Base-by-base conservation (phyloP, 2,797 vertebrate genomes). In the Xiphorhynchus erythropygius region DNA sequence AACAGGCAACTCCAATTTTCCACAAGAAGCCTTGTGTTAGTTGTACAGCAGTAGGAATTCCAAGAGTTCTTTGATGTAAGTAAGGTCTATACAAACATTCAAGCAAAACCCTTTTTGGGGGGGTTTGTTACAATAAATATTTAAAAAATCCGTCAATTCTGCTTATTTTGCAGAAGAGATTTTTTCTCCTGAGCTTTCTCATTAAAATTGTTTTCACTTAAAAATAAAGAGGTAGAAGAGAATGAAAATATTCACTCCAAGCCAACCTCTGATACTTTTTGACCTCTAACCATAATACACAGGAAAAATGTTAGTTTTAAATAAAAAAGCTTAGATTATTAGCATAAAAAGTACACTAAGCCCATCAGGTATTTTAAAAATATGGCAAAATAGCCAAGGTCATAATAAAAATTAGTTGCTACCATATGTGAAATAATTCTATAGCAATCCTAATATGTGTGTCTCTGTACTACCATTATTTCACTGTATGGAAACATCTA, bases 51-150 rank as follows among this genome's bases (percentile, higher is more conserved):
- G 35, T 68, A 57, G 11, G 49, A 18, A 60, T 87, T 79, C 71
- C 27, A 80, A 13, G 56, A 82, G 59, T 39, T 91, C 93, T 95
- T 75, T 93, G 67, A 86, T 83, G 81, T 96, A 89, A 97, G 41
- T 87, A 85, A 96, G 81, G 53, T 92, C 84, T 96, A 91, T 94
- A 88, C 93, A 97, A 92, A 95, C 65, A 93, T 95, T 97, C 89
- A 89, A 97, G 87, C 82, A 96, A 69, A 90, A 87, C 47, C 18
- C 6, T 44, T 96, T 93, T 89, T 94, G 50, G 28, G 67, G 85
- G 86, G 59, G 24, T 57, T 95, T 96, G 53, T 84, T 94, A 50
- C 76, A 95, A 57, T 85, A 92, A 74, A 87, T 93, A 28, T 92
- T 75, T 9, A 16, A 79, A 95, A 96, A 94, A 94, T 13, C 59